Base-by-base conservation (phyloP, 2,888 invertebrate genomes). In the Caenorhabditis uteleia region DNA sequence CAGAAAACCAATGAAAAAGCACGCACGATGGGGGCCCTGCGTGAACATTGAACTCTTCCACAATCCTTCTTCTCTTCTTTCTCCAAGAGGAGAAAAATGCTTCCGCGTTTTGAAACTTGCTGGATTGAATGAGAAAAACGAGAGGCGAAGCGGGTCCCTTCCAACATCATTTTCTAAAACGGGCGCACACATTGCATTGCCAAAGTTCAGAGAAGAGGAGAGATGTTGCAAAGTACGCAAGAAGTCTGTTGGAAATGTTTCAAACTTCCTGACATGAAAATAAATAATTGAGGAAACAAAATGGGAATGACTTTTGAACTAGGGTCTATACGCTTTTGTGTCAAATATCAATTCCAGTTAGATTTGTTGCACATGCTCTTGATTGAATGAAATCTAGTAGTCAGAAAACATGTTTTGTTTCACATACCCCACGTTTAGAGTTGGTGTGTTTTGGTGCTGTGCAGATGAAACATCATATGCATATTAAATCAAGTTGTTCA, bases 31-130 rank as follows among this genome's bases (percentile, higher is more conserved):
- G n/a, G n/a, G n/a, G n/a, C n/a, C n/a, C n/a, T n/a, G n/a, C n/a
- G n/a, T 62, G 62, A 56, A 56, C 62, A 62, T 51, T 62, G 62
- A 62, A 62, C 62, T 62, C 56, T 56, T 62, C 42, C 8, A 34
- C 34, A 16, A 34, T 34, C 34, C n/a, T 34, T n/a, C n/a, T 34
- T 7, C n/a, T 16, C 5, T 34, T 34, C n/a, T 34, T 14, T n/a
- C n/a, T 34, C 8, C n/a, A 12, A 40, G 40, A 23, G 14, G n/a
- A 40, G 5, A 23, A 43, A 43, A 43, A 16, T 6, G 27, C 42
- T 43, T 43, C 42, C 42, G 42, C n/a, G 27, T 40, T 40, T 21
- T 23, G 25, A 40, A n/a, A 40, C 14, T 23, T 8, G n/a, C n/a
- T n/a, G n/a, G n/a, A n/a, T n/a, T n/a, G n/a, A n/a, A n/a, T n/a